These are phyloP conservation scores for Synchiropus splendidus DNA, from an alignment of 2,113 vertebrate species.

Conservation along the genomic window DNA sequence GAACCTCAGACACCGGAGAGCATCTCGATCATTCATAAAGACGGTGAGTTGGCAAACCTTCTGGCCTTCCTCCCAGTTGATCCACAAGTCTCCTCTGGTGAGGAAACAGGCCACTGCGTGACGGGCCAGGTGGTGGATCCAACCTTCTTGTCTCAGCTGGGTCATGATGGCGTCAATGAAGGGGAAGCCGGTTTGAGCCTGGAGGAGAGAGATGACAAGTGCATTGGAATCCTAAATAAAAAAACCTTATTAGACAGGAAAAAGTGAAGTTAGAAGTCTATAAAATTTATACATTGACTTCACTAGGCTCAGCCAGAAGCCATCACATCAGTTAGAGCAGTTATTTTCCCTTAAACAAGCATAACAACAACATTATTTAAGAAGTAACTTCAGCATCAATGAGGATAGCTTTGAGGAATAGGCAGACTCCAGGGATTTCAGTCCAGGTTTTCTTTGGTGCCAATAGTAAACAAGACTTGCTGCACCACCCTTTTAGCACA, in stretches of 20 bases:
- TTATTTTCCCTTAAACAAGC: too few species aligned
- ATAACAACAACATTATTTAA: too few species aligned
- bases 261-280: background rate
- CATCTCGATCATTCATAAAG: background rate
- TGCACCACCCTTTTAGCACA: too few species aligned
- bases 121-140: constrained; percentile 67
- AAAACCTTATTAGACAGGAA: background rate
- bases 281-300: too few species aligned
- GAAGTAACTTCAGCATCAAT: too few species aligned
- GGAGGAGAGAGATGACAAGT: background rate
- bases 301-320: too few species aligned
- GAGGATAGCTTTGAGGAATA: too few species aligned
- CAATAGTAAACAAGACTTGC: too few species aligned
- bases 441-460: too few species aligned
- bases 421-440: too few species aligned
- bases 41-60: constrained; percentile 38
- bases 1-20: too few species aligned
- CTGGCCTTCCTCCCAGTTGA: constrained; percentile 67
- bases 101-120: constrained; percentile 67
- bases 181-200: constrained; percentile 59
- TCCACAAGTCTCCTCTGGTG: constrained; percentile 60
- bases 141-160: constrained; percentile 64
- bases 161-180: constrained; percentile 68
- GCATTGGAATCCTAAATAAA: background rate
- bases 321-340: too few species aligned